Percentiles rank a stretch among this genome's conserved stretches.
These are phyloP conservation scores for Argyra leucocephala DNA, from an alignment of 2,888 invertebrate genomes.

Conservation along the genomic window DNA sequence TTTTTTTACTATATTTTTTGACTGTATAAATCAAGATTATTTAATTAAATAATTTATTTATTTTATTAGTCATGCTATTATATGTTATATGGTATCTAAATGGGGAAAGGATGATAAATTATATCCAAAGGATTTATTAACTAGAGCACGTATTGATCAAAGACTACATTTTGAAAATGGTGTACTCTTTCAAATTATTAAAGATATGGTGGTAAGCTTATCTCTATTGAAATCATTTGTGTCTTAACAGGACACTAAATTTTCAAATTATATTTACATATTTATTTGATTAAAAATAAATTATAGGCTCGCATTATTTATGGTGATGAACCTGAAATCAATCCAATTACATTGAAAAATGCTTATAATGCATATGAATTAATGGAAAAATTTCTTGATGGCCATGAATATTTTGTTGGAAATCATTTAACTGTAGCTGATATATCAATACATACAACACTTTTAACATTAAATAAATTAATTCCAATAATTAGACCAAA, in stretches of 20 bases:
- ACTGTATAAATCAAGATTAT: background rate
- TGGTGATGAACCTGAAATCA: constrained; percentile 30
- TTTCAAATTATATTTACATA: background rate
- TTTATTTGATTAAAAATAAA: no score
- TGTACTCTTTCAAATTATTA: constrained; percentile 44
- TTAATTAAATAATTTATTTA: background rate
- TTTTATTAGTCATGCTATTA: constrained; percentile 45
- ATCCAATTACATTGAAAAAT: constrained; percentile 31
- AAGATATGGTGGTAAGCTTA: constrained; percentile 43
- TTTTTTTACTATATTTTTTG: no score
- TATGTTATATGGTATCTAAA: constrained; percentile 46
- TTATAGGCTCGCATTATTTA: constrained; percentile 36
- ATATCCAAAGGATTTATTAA: constrained; percentile 48
- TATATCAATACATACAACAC: constrained; percentile 42
- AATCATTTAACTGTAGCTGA: constrained; percentile 44
- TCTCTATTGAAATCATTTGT: no score
- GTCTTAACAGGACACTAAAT: no score
- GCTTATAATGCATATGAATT: constrained; percentile 34
- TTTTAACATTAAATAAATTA: constrained; percentile 38
- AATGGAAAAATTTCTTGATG: constrained; percentile 38
- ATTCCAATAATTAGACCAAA: constrained; percentile 33
- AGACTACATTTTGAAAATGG: constrained; percentile 48
- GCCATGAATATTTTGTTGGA: constrained; percentile 32
- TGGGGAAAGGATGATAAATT: constrained; percentile 47
- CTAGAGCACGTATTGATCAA: constrained; percentile 49